Percentiles rank a stretch among this genome's conserved stretches.
Evolutionary conservation across 2,888 invertebrate species (phyloP).

Genomic region (Caradrina clavipalpis): DNA sequence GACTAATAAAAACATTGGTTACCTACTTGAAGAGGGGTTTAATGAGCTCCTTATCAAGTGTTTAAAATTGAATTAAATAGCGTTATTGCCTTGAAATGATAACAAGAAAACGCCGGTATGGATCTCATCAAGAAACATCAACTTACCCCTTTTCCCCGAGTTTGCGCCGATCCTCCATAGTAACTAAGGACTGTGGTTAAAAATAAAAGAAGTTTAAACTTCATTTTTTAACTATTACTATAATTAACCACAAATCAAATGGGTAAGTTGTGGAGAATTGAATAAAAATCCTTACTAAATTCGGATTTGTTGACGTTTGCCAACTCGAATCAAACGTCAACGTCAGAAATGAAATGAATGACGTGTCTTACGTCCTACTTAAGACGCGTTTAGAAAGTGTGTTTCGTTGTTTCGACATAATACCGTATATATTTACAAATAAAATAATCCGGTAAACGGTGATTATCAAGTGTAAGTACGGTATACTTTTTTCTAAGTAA

Average conservation of each 20-base stretch:
- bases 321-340: slow-evolving; percentile 64
- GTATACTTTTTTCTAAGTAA: too few relatives aligned
- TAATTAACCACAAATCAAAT: slow-evolving; percentile 13
- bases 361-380: slow-evolving; percentile 57
- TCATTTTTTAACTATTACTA: slow-evolving; percentile 73
- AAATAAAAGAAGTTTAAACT: slow-evolving; percentile 80
- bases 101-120: slow-evolving; percentile 64
- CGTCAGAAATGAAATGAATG: slow-evolving; percentile 56
- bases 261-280: neutral
- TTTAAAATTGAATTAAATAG: slow-evolving; percentile 19
- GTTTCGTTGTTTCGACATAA: slow-evolving; percentile 2
- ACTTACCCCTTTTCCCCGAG: slow-evolving; percentile 84
- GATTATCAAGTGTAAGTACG: too few relatives aligned
- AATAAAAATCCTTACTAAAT: too few relatives aligned
- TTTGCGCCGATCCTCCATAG: slow-evolving; percentile 84
- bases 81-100: slow-evolving; percentile 7
- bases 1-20: neutral
- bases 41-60: neutral
- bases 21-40: neutral
- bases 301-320: slow-evolving; percentile 52
- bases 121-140: slow-evolving; percentile 11
- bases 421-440: too few relatives aligned
- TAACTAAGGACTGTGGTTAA: slow-evolving; percentile 81
- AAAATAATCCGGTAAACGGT: too few relatives aligned
- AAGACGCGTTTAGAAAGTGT: slow-evolving; percentile 20